A percentile compares a stretch with the other conserved stretches of the same genome.
Evolutionary conservation across 2,888 invertebrate species (phyloP).

Genomic region (Melinopterus prodromus): DNA sequence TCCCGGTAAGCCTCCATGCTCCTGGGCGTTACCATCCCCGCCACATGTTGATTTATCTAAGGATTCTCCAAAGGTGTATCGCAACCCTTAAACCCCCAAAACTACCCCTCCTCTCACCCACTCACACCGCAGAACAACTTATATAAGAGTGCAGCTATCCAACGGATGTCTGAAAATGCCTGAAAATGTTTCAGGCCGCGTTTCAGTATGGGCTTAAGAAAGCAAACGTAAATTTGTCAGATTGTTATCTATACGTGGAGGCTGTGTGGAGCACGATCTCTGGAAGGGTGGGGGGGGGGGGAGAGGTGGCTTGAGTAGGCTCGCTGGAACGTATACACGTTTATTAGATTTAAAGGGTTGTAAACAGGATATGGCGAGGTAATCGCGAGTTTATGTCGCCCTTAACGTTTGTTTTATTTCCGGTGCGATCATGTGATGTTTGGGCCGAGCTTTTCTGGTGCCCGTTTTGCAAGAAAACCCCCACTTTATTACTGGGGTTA

Average conservation of each 20-base stretch:
- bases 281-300: too few relatives aligned
- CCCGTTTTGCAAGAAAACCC: neutral
- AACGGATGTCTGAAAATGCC: slow-evolving; percentile 31
- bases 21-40: slow-evolving; percentile 44
- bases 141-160: slow-evolving; percentile 32
- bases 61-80: slow-evolving; percentile 39
- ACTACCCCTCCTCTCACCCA: slow-evolving; percentile 41
- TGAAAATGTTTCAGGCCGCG: neutral
- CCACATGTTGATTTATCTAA: slow-evolving; percentile 48
- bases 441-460: neutral
- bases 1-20: slow-evolving; percentile 36
- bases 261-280: slow-evolving; percentile 37
- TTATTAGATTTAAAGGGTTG: slow-evolving; percentile 45
- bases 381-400: slow-evolving; percentile 42
- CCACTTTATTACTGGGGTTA: neutral
- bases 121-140: neutral
- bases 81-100: slow-evolving; percentile 39
- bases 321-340: slow-evolving; percentile 43
- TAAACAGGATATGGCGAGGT: slow-evolving; percentile 44
- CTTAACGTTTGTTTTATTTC: slow-evolving; percentile 36
- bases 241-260: slow-evolving; percentile 46
- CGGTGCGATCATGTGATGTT: neutral
- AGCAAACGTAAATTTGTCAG: slow-evolving; percentile 46
- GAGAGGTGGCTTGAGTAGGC: slow-evolving; percentile 36
- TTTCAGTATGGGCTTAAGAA: slow-evolving; percentile 10